Evolutionary conservation across 1,140 invertebrate species (phyloP).

Genomic region (Metopolophium dirhodum): DNA sequence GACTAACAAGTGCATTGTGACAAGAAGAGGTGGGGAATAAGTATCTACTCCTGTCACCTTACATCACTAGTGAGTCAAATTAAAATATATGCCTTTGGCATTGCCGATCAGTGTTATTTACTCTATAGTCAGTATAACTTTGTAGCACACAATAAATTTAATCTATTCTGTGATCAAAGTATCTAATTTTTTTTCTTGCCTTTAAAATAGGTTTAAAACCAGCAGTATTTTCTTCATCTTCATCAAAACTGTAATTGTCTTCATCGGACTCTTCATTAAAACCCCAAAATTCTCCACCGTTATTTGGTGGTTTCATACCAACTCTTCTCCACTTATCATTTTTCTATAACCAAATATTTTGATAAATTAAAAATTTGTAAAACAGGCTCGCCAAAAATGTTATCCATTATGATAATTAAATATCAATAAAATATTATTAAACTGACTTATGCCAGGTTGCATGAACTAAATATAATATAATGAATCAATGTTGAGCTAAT

Average conservation of each 20-base stretch:
- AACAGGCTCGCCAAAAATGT: neutral
- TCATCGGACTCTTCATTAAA: conserved; percentile 39
- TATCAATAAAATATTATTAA: neutral
- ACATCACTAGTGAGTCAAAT: no score
- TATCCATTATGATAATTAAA: neutral
- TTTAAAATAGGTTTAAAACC: conserved; percentile 53
- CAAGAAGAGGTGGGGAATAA: no score
- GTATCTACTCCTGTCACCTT: no score
- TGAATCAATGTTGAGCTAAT: neutral
- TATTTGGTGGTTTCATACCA: conserved; percentile 30
- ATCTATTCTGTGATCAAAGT: no score
- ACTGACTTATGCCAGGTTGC: neutral
- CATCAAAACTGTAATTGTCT: conserved; percentile 44
- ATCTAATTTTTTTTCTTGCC: neutral
- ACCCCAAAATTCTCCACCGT: conserved; percentile 48
- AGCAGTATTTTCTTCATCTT: conserved; percentile 42
- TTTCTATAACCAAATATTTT: neutral
- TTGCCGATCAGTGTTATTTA: no score
- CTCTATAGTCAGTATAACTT: neutral
- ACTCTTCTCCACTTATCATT: conserved; percentile 52
- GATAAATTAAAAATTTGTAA: neutral
- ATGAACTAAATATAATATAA: neutral
- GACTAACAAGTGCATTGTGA: no score
- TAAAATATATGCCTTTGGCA: no score
- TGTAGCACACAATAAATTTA: no score